phyloP scores from a whole-genome alignment of 2,113 vertebrate genomes.

The Anas platyrhynchos region DNA sequence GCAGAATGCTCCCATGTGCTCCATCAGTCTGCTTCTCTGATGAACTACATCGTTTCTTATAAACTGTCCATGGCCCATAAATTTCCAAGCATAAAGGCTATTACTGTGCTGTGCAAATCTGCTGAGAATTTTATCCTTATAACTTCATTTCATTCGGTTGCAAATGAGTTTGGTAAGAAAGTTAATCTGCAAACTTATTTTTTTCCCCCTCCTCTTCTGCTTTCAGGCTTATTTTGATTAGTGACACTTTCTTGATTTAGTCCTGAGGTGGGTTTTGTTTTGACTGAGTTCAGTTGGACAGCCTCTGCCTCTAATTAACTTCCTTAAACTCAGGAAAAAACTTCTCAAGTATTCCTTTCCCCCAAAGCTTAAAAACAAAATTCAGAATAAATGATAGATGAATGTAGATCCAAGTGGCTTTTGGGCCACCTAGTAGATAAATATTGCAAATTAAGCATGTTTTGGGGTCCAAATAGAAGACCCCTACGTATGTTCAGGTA shows the following conservation, averaged over 20 bases:
- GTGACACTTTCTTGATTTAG: neutral
- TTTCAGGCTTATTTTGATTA: conserved; percentile 15
- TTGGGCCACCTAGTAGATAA: neutral
- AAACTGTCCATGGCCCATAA: conserved; percentile 97
- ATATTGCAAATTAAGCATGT: neutral
- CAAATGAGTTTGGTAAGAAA: conserved; percentile 71
- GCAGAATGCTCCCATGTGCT: conserved; percentile 87
- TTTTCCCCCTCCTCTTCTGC: neutral
- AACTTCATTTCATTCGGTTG: conserved; percentile 72
- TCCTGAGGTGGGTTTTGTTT: conserved; percentile 35
- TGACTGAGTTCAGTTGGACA: neutral
- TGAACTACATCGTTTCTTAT: conserved; percentile 93
- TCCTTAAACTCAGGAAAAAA: neutral
- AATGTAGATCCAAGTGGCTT: neutral
- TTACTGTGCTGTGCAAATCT: conserved; percentile 85
- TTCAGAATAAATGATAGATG: neutral
- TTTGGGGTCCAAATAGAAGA: neutral
- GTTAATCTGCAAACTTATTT: conserved; percentile 49
- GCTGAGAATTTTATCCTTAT: conserved; percentile 80
- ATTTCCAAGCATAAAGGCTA: conserved; percentile 89
- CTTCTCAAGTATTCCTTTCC: neutral
- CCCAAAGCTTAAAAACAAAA: neutral
- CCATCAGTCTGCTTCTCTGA: conserved; percentile 87
- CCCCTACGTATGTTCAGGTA: neutral
- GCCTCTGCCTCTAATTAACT: neutral